A percentile compares a stretch with the other conserved stretches of the same genome.
These are phyloP conservation scores for Mus pahari DNA, from an alignment of 2,113 vertebrate species.

Conservation along the genomic window DNA sequence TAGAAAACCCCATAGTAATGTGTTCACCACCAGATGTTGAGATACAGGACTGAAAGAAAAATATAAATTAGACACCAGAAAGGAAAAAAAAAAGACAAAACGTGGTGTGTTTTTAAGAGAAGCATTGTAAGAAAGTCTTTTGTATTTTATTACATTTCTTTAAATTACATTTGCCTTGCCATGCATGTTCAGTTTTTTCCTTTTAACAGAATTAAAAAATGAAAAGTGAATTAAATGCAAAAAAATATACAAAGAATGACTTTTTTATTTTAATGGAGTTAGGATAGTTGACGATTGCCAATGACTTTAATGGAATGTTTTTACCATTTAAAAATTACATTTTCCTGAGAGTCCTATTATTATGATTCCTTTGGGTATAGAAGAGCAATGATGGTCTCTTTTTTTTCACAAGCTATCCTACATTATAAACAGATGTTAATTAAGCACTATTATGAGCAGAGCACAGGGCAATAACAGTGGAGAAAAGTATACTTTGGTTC, in stretches of 20 bases:
- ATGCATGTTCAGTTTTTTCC: conserved; percentile 4
- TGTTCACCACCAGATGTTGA: not conserved
- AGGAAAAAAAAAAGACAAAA: not conserved
- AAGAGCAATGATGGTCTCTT: not conserved
- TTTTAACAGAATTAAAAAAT: conserved; percentile 54
- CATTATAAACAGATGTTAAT: conserved; percentile 12
- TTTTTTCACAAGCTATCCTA: not conserved
- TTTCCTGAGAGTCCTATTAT: not conserved
- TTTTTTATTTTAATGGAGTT: conserved; percentile 4
- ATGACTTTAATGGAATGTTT: not conserved
- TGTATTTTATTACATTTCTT: conserved; percentile 3
- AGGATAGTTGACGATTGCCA: not conserved
- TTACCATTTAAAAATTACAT: not conserved
- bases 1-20: not conserved
- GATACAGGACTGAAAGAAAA: not conserved
- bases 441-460: not conserved
- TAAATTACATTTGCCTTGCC: not conserved
- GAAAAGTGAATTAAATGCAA: not conserved
- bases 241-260: not conserved
- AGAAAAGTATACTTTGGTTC: not conserved
- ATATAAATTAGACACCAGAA: not conserved
- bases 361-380: not conserved
- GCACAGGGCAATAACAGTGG: not conserved
- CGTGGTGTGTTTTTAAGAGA: not conserved
- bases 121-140: not conserved